Evolutionary conservation across 2,797 vertebrate species (phyloP), one percentile per base, ranked within the genome.

Genomic region (Helicolenus hilgendorfi): DNA sequence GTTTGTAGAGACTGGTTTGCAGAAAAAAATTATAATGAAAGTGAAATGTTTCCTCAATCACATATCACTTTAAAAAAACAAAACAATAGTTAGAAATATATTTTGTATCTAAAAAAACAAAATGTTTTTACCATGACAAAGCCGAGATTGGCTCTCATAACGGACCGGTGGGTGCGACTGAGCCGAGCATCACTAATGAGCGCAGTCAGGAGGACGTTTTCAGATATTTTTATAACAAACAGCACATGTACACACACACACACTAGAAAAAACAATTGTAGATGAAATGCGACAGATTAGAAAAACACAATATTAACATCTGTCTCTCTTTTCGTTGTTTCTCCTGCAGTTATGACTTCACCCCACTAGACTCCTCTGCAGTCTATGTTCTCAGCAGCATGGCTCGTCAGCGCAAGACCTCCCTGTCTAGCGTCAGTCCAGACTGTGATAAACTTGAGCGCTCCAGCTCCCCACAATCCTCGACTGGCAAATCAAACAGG

Each of bases 311-410:
- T 33, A 11, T 18, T 31, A 35, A 62, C 3, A 0, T 2, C 2
- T 22, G 26, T 56, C 10, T 63, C 13, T 41, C 3, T 59, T 79
- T 67, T 74, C 11, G 45, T 75, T 26, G 35, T 63, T 4, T 56
- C 24, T 53, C 53, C 67, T 64, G 29, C 90, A 99, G 99, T 96
- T 99, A 99, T 4, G 99, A 99, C 91, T 99, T 99, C 92, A 99
- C 99, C 36, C 99, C 99, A 11, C 96, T 99, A 94, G 99, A 99
- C 92, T 99, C 99, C 68, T 99, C 99, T 24, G 99, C 99, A 11
- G 99, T 99, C 56, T 99, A 99, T 35, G 98, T 99, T 86, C 95
- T 99, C 53, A 99, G 99, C 94, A 99, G 98, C 96, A 99, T 99
- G 99, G 99, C 99, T 88, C 99, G 99, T 59, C 99, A 99, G 93